Conservation (phyloP, 2,113 vertebrate species). For the Pterocles gutturalis region DNA sequence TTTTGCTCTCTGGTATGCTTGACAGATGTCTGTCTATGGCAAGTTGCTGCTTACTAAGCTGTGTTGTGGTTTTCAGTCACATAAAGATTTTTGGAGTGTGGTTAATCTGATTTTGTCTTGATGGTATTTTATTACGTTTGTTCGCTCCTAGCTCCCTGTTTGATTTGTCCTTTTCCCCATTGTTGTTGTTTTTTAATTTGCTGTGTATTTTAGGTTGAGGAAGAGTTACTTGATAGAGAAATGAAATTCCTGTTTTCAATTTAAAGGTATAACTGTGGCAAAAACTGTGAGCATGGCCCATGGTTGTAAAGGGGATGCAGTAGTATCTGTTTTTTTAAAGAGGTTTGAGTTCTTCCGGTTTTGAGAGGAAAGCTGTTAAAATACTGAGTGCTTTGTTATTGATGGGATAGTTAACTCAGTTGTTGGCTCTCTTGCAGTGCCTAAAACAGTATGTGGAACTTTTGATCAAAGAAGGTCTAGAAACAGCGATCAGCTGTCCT, state of each 20-base stretch:
- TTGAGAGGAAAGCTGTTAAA: neutral
- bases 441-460: constrained; percentile 99
- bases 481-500: constrained; percentile 96
- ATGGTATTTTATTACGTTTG: neutral
- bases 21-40: neutral
- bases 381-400: neutral
- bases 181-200: neutral
- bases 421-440: constrained; percentile 82
- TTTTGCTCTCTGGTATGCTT: neutral
- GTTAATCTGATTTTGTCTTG: neutral
- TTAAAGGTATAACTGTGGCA: neutral
- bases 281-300: neutral
- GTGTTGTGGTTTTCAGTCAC: neutral
- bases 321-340: neutral
- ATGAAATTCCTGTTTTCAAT: neutral
- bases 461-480: constrained; percentile 96
- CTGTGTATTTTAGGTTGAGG: neutral
- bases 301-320: neutral
- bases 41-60: neutral
- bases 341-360: neutral
- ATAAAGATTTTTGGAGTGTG: neutral
- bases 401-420: neutral
- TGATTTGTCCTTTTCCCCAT: neutral
- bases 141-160: neutral
- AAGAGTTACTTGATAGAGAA: neutral